phyloP scores from a whole-genome alignment of 2,888 invertebrate species.

The Heliothis peltigera region DNA sequence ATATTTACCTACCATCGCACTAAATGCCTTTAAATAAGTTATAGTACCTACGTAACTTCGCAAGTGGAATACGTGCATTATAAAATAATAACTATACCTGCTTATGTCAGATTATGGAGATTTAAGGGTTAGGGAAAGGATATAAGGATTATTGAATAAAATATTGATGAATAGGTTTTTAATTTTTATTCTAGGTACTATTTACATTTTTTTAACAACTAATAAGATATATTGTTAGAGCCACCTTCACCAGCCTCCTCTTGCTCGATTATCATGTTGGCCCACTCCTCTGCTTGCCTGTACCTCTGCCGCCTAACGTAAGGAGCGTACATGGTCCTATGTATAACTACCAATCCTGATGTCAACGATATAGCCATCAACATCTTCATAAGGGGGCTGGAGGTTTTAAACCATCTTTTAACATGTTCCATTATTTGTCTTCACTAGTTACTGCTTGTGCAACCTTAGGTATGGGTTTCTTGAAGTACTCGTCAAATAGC shows the following conservation, averaged over 20 bases:
- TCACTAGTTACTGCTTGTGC: slow-evolving; percentile 53
- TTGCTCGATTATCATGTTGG: slow-evolving; percentile 77
- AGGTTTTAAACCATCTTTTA: slow-evolving; percentile 68
- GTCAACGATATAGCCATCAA: slow-evolving; percentile 82
- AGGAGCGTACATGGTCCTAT: slow-evolving; percentile 75
- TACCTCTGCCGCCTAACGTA: slow-evolving; percentile 69
- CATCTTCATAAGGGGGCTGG: slow-evolving; percentile 77
- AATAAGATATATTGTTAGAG: slow-evolving; percentile 68
- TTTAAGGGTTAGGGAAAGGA: neutral
- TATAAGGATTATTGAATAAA: too few relatives aligned
- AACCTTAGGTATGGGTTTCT: slow-evolving; percentile 52
- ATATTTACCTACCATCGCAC: too few relatives aligned
- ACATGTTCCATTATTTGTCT: slow-evolving; percentile 70
- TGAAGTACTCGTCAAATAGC: slow-evolving; percentile 75
- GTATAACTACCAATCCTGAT: slow-evolving; percentile 68
- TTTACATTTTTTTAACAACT: slow-evolving; percentile 40
- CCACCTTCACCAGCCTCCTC: slow-evolving; percentile 73
- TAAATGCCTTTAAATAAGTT: too few relatives aligned
- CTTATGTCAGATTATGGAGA: too few relatives aligned
- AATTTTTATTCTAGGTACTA: slow-evolving; percentile 38
- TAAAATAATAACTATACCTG: too few relatives aligned
- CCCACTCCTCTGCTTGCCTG: slow-evolving; percentile 79
- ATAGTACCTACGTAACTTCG: too few relatives aligned
- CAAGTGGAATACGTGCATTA: too few relatives aligned
- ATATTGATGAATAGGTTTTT: too few relatives aligned